Base-by-base conservation (phyloP, 2,113 vertebrate genomes). In the Tetraodon nigroviridis region DNA sequence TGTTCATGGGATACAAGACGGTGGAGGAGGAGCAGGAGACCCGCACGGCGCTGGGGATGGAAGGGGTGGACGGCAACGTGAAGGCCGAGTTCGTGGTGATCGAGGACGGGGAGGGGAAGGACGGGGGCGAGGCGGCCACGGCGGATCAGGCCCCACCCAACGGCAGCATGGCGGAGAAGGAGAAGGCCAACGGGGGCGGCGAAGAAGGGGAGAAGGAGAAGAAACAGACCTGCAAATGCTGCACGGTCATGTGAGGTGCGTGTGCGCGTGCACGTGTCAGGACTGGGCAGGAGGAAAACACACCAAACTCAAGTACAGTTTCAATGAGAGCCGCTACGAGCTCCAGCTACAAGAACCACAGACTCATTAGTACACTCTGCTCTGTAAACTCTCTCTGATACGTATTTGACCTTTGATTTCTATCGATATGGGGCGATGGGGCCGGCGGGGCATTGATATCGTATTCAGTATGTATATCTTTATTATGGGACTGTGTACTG, bases 1-100 rank as follows among this genome's bases (percentile, higher is more conserved):
- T 98, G 78, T 98, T 98, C 89, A 96, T 98, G 95, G 96, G 96
- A 37, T 98, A 97, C 89, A 95, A 96, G 87, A 94, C 93, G 1
- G 93, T 98, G 40, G 96, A 98, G 78, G 94, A 95, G 0, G 95
- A 96, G 85, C 86, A 90, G 0, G 95, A 96, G 78, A 93, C 84
- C 83, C 92, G 92, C 89, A 92, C 93, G 10, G 90, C 92, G 4
- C 80, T 94, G 84, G 94, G 93, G 14, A 85, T 93, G 24, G 95
- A 95, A 63, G 83, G 79, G 1, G 84, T 73, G 47, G 87, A 88
- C 44, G 93, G 93, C 63, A 92, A 92, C 58, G 92, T 97, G 60
- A 98, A 93, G 27, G 96, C 95, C 0, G 96, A 98, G 91, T 92
- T 97, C 55, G 95, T 98, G 60, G 90, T 98, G 74, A 97, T 98